Conservation (phyloP, 1,140 invertebrate genomes). For the Hylaeus volcanicus region DNA sequence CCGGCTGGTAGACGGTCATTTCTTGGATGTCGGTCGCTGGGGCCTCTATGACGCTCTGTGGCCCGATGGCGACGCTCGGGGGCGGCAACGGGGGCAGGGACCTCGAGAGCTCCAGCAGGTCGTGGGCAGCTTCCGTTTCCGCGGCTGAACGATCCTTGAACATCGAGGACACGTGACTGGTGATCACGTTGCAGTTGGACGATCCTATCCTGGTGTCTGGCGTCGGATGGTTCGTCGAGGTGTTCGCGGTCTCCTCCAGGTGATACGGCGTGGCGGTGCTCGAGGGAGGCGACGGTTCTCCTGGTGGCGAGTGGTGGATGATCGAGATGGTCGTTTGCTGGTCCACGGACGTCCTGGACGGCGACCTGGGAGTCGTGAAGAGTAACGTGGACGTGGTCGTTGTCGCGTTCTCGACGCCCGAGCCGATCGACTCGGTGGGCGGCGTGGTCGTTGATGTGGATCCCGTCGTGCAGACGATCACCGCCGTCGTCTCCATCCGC, state of each 20-base stretch:
- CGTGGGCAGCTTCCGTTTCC: slow-evolving; percentile 92
- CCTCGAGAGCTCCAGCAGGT: slow-evolving; percentile 90
- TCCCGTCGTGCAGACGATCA: slow-evolving; percentile 27
- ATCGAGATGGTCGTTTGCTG: slow-evolving; percentile 2
- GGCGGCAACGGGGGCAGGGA: slow-evolving; percentile 88
- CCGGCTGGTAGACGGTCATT: slow-evolving; percentile 76
- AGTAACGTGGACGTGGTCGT: slow-evolving; percentile 29
- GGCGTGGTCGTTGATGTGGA: not conserved
- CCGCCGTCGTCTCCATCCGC: slow-evolving; percentile 39
- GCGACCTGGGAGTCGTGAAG: slow-evolving; percentile 13
- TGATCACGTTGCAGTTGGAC: slow-evolving; percentile 16
- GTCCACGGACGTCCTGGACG: slow-evolving; percentile 6
- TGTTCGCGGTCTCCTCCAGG: slow-evolving; percentile 16
- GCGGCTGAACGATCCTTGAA: slow-evolving; percentile 86
- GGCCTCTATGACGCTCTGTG: slow-evolving; percentile 77
- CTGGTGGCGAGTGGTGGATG: slow-evolving; percentile 5
- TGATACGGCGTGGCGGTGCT: slow-evolving; percentile 31
- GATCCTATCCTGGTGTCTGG: slow-evolving; percentile 21
- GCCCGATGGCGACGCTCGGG: slow-evolving; percentile 82
- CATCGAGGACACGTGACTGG: slow-evolving; percentile 67
- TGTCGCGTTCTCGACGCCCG: not conserved
- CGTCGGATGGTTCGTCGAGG: not conserved
- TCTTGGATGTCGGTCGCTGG: slow-evolving; percentile 78
- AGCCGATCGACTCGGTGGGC: slow-evolving; percentile 8
- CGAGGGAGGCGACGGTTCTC: slow-evolving; percentile 33